Evolutionary conservation across 2,888 invertebrate genomes (phyloP).

Genomic region (Brachynemurus nebulosus): DNA sequence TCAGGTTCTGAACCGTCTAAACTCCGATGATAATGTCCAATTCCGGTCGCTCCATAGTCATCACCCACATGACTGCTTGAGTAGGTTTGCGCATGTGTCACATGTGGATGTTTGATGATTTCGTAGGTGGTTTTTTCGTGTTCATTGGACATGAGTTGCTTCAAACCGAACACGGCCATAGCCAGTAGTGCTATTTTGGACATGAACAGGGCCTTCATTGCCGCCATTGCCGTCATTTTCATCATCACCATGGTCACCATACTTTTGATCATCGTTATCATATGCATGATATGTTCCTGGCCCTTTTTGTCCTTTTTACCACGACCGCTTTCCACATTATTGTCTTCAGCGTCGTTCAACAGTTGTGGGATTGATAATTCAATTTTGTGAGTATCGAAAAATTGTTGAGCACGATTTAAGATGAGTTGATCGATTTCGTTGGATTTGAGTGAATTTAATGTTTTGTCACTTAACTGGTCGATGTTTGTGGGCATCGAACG

Average conservation of each 20-base stretch:
- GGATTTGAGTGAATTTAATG: slow-evolving; percentile 42
- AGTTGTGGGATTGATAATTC: slow-evolving; percentile 27
- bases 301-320: slow-evolving; percentile 51
- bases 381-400: slow-evolving; percentile 44
- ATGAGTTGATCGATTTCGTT: slow-evolving; percentile 46
- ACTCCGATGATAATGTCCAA: slow-evolving; percentile 44
- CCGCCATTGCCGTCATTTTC: slow-evolving; percentile 59
- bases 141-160: slow-evolving; percentile 54
- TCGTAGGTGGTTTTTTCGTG: slow-evolving; percentile 72
- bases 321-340: slow-evolving; percentile 38
- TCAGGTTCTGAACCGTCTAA: slow-evolving; percentile 40
- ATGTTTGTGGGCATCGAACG: slow-evolving; percentile 11
- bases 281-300: slow-evolving; percentile 51
- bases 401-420: slow-evolving; percentile 38
- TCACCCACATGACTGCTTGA: slow-evolving; percentile 47
- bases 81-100: slow-evolving; percentile 63
- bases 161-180: slow-evolving; percentile 64
- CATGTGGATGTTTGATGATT: slow-evolving; percentile 74
- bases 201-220: slow-evolving; percentile 67
- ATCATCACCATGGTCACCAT: slow-evolving; percentile 60
- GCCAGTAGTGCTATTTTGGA: slow-evolving; percentile 73
- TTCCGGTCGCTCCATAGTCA: slow-evolving; percentile 35
- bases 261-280: slow-evolving; percentile 50
- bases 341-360: slow-evolving; percentile 9
- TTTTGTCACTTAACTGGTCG: slow-evolving; percentile 23